Conservation (phyloP, 2,797 vertebrate genomes). For the Peromyscus aztecus region DNA sequence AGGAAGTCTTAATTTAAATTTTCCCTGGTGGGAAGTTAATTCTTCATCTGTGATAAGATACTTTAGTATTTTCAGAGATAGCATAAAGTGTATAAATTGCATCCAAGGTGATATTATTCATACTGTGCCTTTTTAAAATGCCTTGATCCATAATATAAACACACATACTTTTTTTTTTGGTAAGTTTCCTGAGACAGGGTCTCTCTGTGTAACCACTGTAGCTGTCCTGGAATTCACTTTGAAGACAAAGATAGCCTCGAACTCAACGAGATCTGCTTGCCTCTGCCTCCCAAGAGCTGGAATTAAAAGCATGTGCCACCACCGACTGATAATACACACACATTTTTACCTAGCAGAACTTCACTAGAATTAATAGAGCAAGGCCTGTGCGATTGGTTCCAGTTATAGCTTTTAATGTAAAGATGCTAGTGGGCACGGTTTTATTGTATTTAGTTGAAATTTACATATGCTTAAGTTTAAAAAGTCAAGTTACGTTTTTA, state of each 20-base stretch:
- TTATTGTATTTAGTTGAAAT: constrained; percentile 68
- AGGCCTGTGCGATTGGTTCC: constrained; percentile 70
- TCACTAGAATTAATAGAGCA: constrained; percentile 78
- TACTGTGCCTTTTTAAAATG: constrained; percentile 55
- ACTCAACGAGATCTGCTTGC: too few relatives aligned
- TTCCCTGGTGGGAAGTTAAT: constrained; percentile 78
- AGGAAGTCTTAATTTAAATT: constrained; percentile 65
- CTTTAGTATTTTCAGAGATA: constrained; percentile 79
- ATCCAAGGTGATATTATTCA: constrained; percentile 60
- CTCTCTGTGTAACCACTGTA: too few relatives aligned
- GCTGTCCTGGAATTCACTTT: too few relatives aligned
- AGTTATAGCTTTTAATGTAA: constrained; percentile 70
- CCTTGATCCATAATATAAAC: background rate
- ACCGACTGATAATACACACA: too few relatives aligned
- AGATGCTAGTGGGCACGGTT: constrained; percentile 76
- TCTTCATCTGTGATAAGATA: constrained; percentile 80
- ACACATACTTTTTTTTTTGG: background rate
- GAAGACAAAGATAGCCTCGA: too few relatives aligned
- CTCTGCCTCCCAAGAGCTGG: too few relatives aligned
- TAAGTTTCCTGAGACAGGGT: too few relatives aligned
- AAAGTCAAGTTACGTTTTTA: constrained; percentile 37
- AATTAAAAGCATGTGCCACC: too few relatives aligned
- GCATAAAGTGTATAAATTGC: constrained; percentile 60
- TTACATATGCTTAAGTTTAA: constrained; percentile 5
- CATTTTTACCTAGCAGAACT: constrained; percentile 75